These are phyloP conservation scores for Troglohyphantes excavatus DNA, from an alignment of 2,888 invertebrate species.

Conservation along the genomic window DNA sequence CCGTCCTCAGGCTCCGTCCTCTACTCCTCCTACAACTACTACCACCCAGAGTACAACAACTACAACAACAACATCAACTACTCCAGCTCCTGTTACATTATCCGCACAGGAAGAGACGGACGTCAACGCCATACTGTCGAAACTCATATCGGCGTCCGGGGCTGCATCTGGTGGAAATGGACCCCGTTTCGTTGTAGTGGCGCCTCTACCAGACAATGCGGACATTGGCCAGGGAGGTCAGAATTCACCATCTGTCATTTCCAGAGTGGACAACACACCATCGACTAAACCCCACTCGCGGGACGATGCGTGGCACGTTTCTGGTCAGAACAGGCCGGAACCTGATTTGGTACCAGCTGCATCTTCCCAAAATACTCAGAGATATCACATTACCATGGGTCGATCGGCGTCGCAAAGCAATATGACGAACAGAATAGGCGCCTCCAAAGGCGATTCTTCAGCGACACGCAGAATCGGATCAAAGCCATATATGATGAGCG, in stretches of 20 bases:
- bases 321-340: slow-evolving; percentile 14
- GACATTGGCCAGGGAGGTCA: background rate
- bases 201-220: slow-evolving; percentile 64
- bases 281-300: background rate
- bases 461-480: slow-evolving; percentile 39
- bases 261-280: slow-evolving; percentile 41
- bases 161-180: slow-evolving; percentile 56
- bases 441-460: background rate
- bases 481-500: slow-evolving; percentile 20
- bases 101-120: slow-evolving; percentile 63
- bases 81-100: slow-evolving; percentile 37
- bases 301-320: slow-evolving; percentile 50
- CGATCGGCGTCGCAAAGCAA: slow-evolving; percentile 7
- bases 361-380: slow-evolving; percentile 31
- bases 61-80: slow-evolving; percentile 36
- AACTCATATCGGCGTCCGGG: slow-evolving; percentile 63
- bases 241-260: slow-evolving; percentile 27
- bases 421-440: slow-evolving; percentile 1
- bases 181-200: slow-evolving; percentile 72
- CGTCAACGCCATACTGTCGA: slow-evolving; percentile 70
- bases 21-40: slow-evolving; percentile 5
- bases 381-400: background rate
- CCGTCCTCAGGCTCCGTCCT: background rate
- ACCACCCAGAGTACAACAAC: slow-evolving; percentile 9
- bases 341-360: slow-evolving; percentile 39